phyloP scores from a whole-genome alignment of 2,888 invertebrate genomes.

The Drosophila setosimentum region DNA sequence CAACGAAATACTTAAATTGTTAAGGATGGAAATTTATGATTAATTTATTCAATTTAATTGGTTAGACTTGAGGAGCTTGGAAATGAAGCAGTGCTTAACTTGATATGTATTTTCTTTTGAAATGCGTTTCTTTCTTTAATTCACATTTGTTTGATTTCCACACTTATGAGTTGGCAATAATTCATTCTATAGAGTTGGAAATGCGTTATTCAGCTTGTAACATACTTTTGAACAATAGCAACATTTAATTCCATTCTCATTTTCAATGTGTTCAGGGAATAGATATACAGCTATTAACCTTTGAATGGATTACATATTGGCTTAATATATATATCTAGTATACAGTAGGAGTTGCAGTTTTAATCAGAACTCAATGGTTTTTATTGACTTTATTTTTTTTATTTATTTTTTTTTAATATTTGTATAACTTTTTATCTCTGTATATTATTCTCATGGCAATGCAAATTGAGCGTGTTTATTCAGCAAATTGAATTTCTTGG shows the following conservation, averaged over 20 bases:
- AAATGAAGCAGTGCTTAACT: neutral
- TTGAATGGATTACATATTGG: neutral
- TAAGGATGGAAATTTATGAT: neutral
- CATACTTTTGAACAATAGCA: neutral
- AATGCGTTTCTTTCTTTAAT: neutral
- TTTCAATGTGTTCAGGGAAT: neutral
- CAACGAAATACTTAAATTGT: neutral
- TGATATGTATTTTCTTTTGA: neutral
- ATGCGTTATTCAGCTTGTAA: neutral
- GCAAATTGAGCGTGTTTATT: slow-evolving; percentile 45
- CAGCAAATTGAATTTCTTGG: slow-evolving; percentile 37
- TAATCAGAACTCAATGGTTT: slow-evolving; percentile 25
- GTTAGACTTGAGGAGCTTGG: neutral
- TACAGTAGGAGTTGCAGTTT: slow-evolving; percentile 22
- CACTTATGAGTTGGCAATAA: slow-evolving; percentile 4
- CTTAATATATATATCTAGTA: neutral
- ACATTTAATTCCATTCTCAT: rapidly evolving
- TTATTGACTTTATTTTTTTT: slow-evolving; percentile 24
- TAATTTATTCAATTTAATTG: neutral
- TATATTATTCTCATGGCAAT: slow-evolving; percentile 18
- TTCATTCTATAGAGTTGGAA: neutral
- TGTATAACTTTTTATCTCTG: neutral
- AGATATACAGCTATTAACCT: neutral
- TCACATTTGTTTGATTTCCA: slow-evolving; percentile 18
- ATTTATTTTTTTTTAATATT: neutral